Conservation (phyloP, 2,888 invertebrate species). For the Ephialtes manifestator region DNA sequence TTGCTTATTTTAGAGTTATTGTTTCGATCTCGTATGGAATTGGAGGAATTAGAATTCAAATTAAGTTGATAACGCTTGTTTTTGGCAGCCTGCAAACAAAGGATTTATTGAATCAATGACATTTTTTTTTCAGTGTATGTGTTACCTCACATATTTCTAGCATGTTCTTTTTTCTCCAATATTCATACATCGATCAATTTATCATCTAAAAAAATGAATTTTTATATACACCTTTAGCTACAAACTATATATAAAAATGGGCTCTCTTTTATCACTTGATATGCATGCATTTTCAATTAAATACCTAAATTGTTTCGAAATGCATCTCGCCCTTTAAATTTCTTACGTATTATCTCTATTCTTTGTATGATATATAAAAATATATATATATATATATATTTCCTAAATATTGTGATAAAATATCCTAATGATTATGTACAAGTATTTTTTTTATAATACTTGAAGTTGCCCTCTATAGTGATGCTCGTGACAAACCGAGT, state of each 20-base stretch:
- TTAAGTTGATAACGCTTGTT: no score
- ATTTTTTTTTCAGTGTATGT: no score
- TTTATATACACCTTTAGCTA: slow-evolving; percentile 3
- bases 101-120: no score
- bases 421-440: slow-evolving; percentile 31
- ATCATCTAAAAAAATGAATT: not conserved
- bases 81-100: no score
- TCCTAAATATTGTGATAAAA: slow-evolving; percentile 33
- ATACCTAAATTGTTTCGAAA: slow-evolving; percentile 8
- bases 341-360: slow-evolving; percentile 26
- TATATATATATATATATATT: slow-evolving; percentile 16
- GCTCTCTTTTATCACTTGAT: slow-evolving; percentile 44
- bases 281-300: slow-evolving; percentile 54
- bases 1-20: no score
- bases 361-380: slow-evolving; percentile 1
- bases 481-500: slow-evolving; percentile 22
- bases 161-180: slow-evolving; percentile 64
- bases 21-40: no score
- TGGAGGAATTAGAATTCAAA: no score
- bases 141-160: slow-evolving; percentile 45
- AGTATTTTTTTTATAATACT: slow-evolving; percentile 33
- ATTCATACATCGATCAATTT: slow-evolving; percentile 34
- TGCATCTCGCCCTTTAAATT: slow-evolving; percentile 46
- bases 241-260: slow-evolving; percentile 4
- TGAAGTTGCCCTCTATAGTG: slow-evolving; percentile 7